Evolutionary conservation across 2,888 invertebrate species (phyloP).

Genomic region (Bembecia ichneumoniformis): DNA sequence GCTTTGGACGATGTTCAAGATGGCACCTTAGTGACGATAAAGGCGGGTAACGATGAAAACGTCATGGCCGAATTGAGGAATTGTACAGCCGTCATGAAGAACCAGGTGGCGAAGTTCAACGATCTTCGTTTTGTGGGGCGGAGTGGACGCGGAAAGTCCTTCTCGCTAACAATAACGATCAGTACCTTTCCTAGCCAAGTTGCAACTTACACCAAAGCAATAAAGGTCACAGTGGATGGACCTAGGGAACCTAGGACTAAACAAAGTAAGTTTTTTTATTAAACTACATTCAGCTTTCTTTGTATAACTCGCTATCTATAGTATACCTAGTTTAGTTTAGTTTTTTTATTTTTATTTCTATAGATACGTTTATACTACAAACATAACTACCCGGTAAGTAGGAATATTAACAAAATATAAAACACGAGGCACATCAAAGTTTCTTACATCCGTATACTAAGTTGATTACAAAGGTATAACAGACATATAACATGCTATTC

Average conservation of each 20-base stretch:
- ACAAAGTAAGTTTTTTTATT: conserved; percentile 81
- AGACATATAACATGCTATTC: too few species aligned
- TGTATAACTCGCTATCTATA: too few species aligned
- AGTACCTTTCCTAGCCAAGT: conserved; percentile 84
- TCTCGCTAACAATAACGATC: conserved; percentile 95
- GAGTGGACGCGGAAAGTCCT: conserved; percentile 96
- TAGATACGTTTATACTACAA: too few species aligned
- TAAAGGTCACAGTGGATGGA: conserved; percentile 99
- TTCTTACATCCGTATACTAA: too few species aligned
- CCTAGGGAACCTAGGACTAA: conserved; percentile 97
- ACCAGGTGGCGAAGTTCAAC: conserved; percentile 98
- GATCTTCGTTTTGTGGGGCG: conserved; percentile 98
- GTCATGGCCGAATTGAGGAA: conserved; percentile 95
- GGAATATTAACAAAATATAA: too few species aligned
- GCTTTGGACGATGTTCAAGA: conserved; percentile 94
- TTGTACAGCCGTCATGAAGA: conserved; percentile 95
- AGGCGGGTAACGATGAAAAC: conserved; percentile 98
- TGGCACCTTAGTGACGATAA: conserved; percentile 93
- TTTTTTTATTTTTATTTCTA: too few species aligned
- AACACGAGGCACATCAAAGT: too few species aligned
- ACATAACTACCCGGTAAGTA: too few species aligned
- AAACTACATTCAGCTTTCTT: too few species aligned
- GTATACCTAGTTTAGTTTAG: too few species aligned
- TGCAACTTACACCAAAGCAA: conserved; percentile 95
- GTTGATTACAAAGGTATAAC: too few species aligned